Conservation (phyloP, 2,113 vertebrate species). For the Dipodomys merriami region DNA sequence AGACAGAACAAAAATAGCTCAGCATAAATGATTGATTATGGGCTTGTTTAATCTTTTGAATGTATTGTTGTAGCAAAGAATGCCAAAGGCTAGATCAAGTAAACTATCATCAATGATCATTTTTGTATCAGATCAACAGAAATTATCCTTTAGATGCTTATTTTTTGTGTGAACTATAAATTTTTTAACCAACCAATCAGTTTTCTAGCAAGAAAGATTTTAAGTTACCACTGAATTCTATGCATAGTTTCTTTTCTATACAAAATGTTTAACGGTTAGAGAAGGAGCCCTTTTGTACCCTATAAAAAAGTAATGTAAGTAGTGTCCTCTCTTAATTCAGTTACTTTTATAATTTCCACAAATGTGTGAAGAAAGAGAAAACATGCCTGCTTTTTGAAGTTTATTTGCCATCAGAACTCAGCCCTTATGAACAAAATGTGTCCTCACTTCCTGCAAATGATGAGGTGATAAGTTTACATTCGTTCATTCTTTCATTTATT, state of each 20-base stretch:
- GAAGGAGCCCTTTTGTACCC: not conserved
- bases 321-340: not conserved
- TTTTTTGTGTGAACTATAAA: slow-evolving; percentile 1
- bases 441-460: not conserved
- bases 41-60: slow-evolving; percentile 44
- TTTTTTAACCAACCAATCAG: not conserved
- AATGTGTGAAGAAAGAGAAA: slow-evolving; percentile 6
- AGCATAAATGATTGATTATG: slow-evolving; percentile 23
- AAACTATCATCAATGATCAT: not conserved
- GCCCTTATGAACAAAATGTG: not conserved
- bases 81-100: not conserved
- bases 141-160: not conserved
- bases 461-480: not conserved
- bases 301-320: not conserved
- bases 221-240: slow-evolving; percentile 18
- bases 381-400: not conserved
- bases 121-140: not conserved
- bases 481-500: not conserved
- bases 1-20: slow-evolving; percentile 69
- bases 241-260: not conserved
- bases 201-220: slow-evolving; percentile 46
- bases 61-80: slow-evolving; percentile 5
- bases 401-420: not conserved
- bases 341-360: not conserved
- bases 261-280: not conserved